phyloP scores from a whole-genome alignment of 1,140 invertebrate genomes.

The Fragariocoptes setiger region DNA sequence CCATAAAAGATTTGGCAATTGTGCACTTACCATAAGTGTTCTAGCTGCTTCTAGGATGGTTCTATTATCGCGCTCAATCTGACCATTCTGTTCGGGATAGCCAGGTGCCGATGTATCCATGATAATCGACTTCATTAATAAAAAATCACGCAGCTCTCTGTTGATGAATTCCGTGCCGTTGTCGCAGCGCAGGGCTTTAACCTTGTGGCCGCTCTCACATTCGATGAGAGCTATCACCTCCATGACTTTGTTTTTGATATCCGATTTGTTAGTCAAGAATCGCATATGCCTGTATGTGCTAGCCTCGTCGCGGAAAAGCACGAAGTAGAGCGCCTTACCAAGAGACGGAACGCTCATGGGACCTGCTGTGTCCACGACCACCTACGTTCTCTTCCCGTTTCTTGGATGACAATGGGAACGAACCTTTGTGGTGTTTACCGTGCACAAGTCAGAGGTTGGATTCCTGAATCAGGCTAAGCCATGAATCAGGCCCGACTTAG shows the following conservation, averaged over 20 bases:
- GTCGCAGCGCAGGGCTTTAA: conserved; percentile 5
- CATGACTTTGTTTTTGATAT: not conserved
- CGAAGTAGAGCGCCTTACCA: conserved; percentile 3
- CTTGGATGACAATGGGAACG: too few species aligned
- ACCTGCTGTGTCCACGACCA: too few species aligned
- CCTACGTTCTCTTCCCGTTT: too few species aligned
- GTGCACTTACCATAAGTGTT: not conserved
- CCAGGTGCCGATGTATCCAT: conserved; percentile 7
- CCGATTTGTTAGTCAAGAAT: conserved; percentile 6
- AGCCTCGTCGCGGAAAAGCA: conserved; percentile 5
- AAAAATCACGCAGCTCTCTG: conserved; percentile 1
- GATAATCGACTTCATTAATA: conserved; percentile 1
- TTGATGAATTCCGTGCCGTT: conserved; percentile 8
- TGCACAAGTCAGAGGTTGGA: too few species aligned
- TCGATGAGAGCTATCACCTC: conserved; percentile 1
- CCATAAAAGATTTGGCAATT: not conserved
- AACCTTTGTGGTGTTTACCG: too few species aligned
- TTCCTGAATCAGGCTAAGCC: too few species aligned
- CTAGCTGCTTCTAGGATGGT: conserved; percentile 2
- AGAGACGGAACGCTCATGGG: conserved; percentile 5
- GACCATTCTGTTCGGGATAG: conserved; percentile 6
- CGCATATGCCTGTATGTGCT: conserved; percentile 2
- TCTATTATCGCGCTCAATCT: conserved; percentile 1
- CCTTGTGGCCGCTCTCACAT: not conserved
- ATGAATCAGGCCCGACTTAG: too few species aligned